A percentile compares a stretch with the other conserved stretches of the same genome.
phyloP scores from a whole-genome alignment of 2,888 invertebrate genomes.

The Heteromurus nitidus region DNA sequence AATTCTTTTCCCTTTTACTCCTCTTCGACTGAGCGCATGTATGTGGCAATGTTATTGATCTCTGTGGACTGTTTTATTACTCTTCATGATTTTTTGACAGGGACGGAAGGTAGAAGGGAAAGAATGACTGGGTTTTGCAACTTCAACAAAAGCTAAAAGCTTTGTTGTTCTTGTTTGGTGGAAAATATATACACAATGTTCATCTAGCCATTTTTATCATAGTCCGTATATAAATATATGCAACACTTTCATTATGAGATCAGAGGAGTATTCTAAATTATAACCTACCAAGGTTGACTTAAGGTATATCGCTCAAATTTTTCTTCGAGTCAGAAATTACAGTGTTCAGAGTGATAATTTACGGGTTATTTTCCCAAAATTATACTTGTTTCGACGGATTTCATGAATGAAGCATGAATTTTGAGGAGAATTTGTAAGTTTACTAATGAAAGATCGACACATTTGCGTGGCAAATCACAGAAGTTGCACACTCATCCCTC shows the following conservation, averaged over 20 bases:
- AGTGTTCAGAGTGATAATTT: neutral
- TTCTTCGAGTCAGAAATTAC: neutral
- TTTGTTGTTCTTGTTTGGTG: too few species aligned
- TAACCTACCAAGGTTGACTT: neutral
- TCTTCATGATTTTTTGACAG: constrained; percentile 23
- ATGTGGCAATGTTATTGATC: constrained; percentile 43
- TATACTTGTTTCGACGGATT: neutral
- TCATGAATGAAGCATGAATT: neutral
- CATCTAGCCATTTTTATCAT: too few species aligned
- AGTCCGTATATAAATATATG: too few species aligned
- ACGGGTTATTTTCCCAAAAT: neutral
- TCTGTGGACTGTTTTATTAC: constrained; percentile 41
- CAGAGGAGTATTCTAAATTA: neutral
- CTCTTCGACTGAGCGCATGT: too few species aligned
- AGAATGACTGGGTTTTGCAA: constrained; percentile 14
- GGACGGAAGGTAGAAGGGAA: neutral
- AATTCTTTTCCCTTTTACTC: constrained; percentile 31
- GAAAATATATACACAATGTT: too few species aligned
- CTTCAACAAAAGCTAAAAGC: constrained; percentile 10
- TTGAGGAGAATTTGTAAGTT: neutral
- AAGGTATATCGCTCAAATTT: constrained; percentile 16
- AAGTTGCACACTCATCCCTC: neutral
- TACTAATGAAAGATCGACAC: constrained; percentile 1
- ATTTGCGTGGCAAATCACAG: constrained; percentile 1
- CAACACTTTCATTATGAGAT: too few species aligned